Evolutionary conservation across 1,140 invertebrate genomes (phyloP).

Genomic region (Caenorhabditis brenneri): DNA sequence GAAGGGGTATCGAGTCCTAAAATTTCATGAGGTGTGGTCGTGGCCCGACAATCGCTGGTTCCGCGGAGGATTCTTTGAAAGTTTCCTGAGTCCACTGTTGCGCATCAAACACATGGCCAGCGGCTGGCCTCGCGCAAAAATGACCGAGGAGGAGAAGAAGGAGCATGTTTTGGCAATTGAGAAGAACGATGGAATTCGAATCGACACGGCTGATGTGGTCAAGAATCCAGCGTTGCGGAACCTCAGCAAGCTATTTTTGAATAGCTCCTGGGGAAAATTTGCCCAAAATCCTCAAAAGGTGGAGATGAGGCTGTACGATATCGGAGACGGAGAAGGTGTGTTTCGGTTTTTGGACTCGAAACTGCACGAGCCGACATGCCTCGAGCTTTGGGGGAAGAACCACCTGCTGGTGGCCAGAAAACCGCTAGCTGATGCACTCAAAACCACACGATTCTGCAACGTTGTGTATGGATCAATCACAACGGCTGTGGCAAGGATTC

Average conservation of each 20-base stretch:
- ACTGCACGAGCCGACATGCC: background rate
- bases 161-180: background rate
- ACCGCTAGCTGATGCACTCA: background rate
- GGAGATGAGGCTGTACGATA: background rate
- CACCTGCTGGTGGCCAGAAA: background rate
- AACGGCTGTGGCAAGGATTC: background rate
- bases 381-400: background rate
- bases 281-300: background rate
- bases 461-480: background rate
- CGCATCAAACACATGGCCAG: background rate
- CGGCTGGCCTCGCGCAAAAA: background rate
- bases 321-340: background rate
- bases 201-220: background rate
- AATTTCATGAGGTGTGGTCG: background rate
- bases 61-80: background rate
- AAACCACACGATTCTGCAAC: background rate
- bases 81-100: background rate
- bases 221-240: background rate
- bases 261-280: background rate
- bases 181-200: background rate
- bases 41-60: background rate
- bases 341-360: too few relatives aligned
- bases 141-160: background rate
- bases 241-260: background rate
- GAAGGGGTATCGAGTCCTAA: background rate